A percentile compares a stretch with the other conserved stretches of the same genome.
These are phyloP conservation scores for Sarotherodon lohbergeri DNA, from an alignment of 2,113 vertebrate genomes.

Conservation along the genomic window DNA sequence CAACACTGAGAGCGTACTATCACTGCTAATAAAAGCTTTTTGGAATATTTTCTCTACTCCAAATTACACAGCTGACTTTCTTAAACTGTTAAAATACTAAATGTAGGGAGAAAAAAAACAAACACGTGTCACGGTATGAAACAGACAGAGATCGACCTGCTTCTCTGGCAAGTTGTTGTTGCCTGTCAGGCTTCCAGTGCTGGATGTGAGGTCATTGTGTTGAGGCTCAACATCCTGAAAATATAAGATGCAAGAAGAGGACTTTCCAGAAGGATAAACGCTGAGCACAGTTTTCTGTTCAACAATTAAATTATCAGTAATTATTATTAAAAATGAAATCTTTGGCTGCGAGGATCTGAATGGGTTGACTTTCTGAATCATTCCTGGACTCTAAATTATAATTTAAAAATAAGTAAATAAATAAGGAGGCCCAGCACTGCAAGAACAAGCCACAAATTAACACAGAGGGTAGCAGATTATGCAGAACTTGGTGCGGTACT, in stretches of 20 bases:
- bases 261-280: neutral
- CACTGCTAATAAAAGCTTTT: neutral
- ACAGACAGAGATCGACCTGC: conserved; percentile 9
- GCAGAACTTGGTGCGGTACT: neutral
- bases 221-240: neutral
- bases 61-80: neutral
- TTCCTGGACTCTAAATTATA: conserved; percentile 34
- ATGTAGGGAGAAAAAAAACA: neutral
- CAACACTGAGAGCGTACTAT: neutral
- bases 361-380: conserved; percentile 65
- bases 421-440: neutral
- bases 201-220: conserved; percentile 15
- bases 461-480: neutral
- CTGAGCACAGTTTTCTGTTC: neutral
- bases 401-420: neutral
- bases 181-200: conserved; percentile 20
- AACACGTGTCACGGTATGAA: neutral
- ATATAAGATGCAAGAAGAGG: neutral
- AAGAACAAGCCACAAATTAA: neutral
- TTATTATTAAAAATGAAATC: neutral
- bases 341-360: conserved; percentile 61
- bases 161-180: conserved; percentile 23
- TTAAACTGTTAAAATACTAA: neutral
- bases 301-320: neutral
- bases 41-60: neutral